phyloP scores from a whole-genome alignment of 2,797 vertebrate genomes.

The Thunnus albacares region DNA sequence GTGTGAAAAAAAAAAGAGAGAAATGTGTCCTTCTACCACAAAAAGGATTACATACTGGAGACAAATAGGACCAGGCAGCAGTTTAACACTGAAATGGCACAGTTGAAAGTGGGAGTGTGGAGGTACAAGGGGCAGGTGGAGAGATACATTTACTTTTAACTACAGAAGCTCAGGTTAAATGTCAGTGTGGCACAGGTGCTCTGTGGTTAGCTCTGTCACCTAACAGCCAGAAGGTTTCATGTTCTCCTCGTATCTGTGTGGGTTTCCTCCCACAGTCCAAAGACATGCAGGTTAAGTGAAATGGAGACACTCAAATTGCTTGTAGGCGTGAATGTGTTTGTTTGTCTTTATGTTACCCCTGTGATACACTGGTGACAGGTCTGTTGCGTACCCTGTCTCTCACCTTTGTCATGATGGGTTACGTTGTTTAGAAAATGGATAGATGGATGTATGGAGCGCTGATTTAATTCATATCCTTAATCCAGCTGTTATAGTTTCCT shows the following conservation, averaged over 20 bases:
- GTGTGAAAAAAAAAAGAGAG: not conserved
- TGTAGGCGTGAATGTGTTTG: conserved; percentile 46
- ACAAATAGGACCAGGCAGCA: conserved; percentile 32
- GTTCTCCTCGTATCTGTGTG: conserved; percentile 26
- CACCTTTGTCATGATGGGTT: conserved; percentile 15
- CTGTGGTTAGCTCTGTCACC: conserved; percentile 52
- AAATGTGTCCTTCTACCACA: conserved; percentile 11
- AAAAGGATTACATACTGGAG: not conserved
- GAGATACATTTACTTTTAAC: conserved; percentile 54
- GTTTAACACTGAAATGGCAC: conserved; percentile 28
- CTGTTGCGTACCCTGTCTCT: not conserved
- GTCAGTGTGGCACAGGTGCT: conserved; percentile 29
- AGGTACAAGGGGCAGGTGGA: conserved; percentile 29
- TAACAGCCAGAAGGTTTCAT: conserved; percentile 40
- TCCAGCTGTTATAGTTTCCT: not conserved
- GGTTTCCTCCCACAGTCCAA: conserved; percentile 44
- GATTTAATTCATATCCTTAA: not conserved
- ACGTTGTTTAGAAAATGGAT: conserved; percentile 3
- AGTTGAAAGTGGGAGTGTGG: conserved; percentile 34
- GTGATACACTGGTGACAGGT: conserved; percentile 47
- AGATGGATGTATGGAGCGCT: not conserved
- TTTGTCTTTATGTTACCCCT: conserved; percentile 38
- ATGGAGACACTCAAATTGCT: conserved; percentile 59
- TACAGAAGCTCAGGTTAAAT: conserved; percentile 51
- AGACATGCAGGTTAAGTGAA: conserved; percentile 52